Evolutionary conservation across 2,888 invertebrate genomes (phyloP), one percentile per base, ranked within the genome.

Genomic region (Uropetala carovei): DNA sequence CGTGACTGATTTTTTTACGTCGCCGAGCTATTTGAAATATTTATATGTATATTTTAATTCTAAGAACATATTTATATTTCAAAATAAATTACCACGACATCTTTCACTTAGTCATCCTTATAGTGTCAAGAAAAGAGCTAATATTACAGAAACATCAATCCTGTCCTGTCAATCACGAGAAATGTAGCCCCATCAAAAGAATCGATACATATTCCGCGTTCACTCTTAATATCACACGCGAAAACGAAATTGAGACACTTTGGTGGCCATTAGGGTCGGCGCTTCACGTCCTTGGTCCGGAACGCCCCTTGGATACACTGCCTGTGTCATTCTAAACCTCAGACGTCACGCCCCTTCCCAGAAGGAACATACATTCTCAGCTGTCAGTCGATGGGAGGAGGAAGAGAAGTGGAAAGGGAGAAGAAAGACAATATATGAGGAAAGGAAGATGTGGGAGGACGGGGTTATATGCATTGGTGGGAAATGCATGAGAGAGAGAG

Each of bases 161-260:
- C 7, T 0, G 0, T 0, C n/a, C 68, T n/a, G 68, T 75, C 75
- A 27, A 75, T 27, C 11, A 14, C 43, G 43, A 43, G 43, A 43
- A 43, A 43, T 13, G 27, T 22, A 22, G 0, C 27, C 11, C 27
- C 75, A 75, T 27, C 75, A 22, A 22, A 75, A 43, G 75, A 27
- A 0, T 27, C 0, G 2, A 27, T 75, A 75, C 18, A 27, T 27
- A 75, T 75, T 75, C 22, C 0, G 75, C 22, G 27, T 75, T 8
- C 27, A 3, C 22, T 75, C 68, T 68, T 68, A 68, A 68, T 68
- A 14, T 64, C 64, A 64, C 9, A 75, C 27, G 27, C 27, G 27
- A 75, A 75, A 75, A 75, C 22, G 27, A 27, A 75, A 75, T 75
- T 75, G 75, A 75, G 75, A 75, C 75, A 75, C 75, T 75, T 75